Evolutionary conservation across 1,140 invertebrate genomes (phyloP).

Genomic region (Ditylenchus dipsaci): DNA sequence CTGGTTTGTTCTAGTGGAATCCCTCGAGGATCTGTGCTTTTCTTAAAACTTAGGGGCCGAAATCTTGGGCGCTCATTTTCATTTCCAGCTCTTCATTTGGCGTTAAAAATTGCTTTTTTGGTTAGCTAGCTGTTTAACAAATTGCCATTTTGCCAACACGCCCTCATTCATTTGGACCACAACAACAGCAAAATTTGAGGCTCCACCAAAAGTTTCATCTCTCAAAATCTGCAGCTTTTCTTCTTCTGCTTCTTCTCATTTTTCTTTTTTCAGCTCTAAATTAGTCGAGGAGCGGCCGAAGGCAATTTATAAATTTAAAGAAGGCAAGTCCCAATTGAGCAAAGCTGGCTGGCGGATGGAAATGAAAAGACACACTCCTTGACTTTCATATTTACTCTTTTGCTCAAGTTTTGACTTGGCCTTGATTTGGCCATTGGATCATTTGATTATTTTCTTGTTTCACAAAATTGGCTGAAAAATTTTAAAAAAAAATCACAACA

Average conservation of each 20-base stretch:
- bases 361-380: too few relatives aligned
- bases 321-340: not conserved
- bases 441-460: too few relatives aligned
- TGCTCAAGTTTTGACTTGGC: too few relatives aligned
- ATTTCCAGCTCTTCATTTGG: slow-evolving; percentile 3
- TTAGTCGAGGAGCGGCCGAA: not conserved
- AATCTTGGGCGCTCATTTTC: not conserved
- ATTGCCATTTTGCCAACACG: slow-evolving; percentile 1
- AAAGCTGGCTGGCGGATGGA: too few relatives aligned
- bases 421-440: too few relatives aligned
- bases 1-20: too few relatives aligned
- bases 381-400: too few relatives aligned
- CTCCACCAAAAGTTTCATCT: not conserved
- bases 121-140: not conserved
- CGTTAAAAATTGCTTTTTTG: slow-evolving; percentile 2
- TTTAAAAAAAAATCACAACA: too few relatives aligned
- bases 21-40: too few relatives aligned
- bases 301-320: slow-evolving; percentile 5
- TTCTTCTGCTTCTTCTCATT: not conserved
- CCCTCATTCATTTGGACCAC: not conserved
- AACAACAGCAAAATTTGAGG: not conserved
- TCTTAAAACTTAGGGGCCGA: too few relatives aligned
- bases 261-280: not conserved
- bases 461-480: too few relatives aligned
- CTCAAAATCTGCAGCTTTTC: not conserved